A percentile compares a stretch with the other conserved stretches of the same genome.
phyloP scores from a whole-genome alignment of 2,797 vertebrate genomes.

The Phoeniculus purpureus region DNA sequence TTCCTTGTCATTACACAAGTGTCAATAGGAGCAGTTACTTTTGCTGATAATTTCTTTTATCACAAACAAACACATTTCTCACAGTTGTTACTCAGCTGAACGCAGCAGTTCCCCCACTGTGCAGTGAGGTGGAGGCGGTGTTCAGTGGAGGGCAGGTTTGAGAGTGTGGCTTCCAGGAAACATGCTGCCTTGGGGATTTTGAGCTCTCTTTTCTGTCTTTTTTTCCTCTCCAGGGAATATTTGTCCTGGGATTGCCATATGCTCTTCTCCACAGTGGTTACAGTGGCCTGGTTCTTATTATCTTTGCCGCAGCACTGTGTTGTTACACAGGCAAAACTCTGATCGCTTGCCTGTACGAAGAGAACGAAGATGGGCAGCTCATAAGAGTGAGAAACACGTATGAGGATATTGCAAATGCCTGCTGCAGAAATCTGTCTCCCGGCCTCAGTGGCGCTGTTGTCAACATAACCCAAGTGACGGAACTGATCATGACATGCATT shows the following conservation, averaged over 20 bases:
- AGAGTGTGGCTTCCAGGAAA: constrained; percentile 1
- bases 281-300: constrained; percentile 78
- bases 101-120: neutral
- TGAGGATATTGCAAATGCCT: constrained; percentile 81
- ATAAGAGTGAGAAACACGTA: constrained; percentile 80
- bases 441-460: constrained; percentile 77
- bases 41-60: constrained; percentile 52
- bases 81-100: constrained; percentile 33
- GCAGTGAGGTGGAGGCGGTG: neutral
- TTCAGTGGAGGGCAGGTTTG: neutral
- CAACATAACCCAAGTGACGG: constrained; percentile 75
- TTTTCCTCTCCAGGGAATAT: constrained; percentile 78
- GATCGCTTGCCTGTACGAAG: constrained; percentile 81
- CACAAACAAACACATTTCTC: constrained; percentile 45
- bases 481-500: constrained; percentile 84
- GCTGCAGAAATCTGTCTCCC: constrained; percentile 76
- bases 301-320: constrained; percentile 79
- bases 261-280: constrained; percentile 83
- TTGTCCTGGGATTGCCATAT: constrained; percentile 83
- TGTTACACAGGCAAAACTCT: constrained; percentile 85
- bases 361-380: constrained; percentile 73
- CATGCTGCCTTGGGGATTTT: constrained; percentile 21
- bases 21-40: constrained; percentile 14
- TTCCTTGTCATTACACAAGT: constrained; percentile 43
- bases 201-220: constrained; percentile 1